Conservation (phyloP, 2,797 vertebrate species). For the Onychomys leucogaster region DNA sequence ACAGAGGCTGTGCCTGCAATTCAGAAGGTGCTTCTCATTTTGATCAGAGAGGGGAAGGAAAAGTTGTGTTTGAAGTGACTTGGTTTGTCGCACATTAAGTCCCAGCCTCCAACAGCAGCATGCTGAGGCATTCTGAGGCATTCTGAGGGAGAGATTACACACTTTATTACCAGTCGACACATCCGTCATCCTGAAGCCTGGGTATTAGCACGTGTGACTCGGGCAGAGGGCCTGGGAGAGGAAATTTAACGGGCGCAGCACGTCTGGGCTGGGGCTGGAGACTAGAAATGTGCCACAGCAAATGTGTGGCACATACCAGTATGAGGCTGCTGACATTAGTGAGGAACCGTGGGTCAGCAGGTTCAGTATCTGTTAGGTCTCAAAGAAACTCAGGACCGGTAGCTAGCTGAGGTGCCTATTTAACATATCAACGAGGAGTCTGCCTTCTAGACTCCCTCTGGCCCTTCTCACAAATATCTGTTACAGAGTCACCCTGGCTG, state of each 20-base stretch:
- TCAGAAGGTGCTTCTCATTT: conserved; percentile 37
- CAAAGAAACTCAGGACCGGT: not conserved
- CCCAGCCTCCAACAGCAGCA: conserved; percentile 50
- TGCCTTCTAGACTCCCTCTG: not conserved
- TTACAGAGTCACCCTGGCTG: not conserved
- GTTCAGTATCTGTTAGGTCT: not conserved
- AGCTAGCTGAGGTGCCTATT: not conserved
- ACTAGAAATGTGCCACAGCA: not conserved
- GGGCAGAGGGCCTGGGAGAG: conserved; percentile 44
- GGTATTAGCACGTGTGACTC: not conserved
- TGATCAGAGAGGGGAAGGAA: not conserved
- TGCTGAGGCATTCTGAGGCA: conserved; percentile 56
- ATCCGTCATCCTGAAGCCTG: conserved; percentile 42
- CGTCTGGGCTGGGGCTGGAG: not conserved
- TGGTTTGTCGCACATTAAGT: conserved; percentile 62
- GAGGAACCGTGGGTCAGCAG: not conserved
- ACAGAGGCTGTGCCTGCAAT: not conserved
- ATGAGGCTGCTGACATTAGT: fast-evolving
- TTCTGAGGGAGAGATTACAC: conserved; percentile 70
- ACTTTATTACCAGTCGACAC: conserved; percentile 59
- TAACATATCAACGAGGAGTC: not conserved
- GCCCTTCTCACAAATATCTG: not conserved
- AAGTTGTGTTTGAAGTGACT: conserved; percentile 57
- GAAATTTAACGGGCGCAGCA: conserved; percentile 12
- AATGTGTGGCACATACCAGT: fast-evolving